Evolutionary conservation across 2,797 vertebrate species (phyloP).

Genomic region (Aeoliscus strigatus): DNA sequence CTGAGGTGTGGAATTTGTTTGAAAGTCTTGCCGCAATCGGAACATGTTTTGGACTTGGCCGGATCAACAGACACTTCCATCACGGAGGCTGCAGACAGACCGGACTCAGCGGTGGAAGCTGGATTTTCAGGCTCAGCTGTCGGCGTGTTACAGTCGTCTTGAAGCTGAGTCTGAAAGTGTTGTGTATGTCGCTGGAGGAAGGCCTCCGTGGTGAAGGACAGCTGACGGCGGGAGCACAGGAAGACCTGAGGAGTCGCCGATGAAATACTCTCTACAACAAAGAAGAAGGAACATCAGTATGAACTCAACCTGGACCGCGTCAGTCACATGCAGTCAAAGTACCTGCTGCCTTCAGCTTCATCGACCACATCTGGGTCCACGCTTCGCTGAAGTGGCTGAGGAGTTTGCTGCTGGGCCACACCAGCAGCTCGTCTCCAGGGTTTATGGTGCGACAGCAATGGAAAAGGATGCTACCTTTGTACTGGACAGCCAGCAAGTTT

Average conservation of each 20-base stretch:
- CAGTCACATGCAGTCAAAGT: too few species aligned
- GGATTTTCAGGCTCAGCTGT: constrained; percentile 12
- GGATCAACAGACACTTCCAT: constrained; percentile 22
- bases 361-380: constrained; percentile 68
- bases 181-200: constrained; percentile 71
- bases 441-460: constrained; percentile 84
- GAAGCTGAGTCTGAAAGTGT: constrained; percentile 47
- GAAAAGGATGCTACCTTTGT: constrained; percentile 87
- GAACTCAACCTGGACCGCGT: too few species aligned
- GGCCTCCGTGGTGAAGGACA: constrained; percentile 69
- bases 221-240: constrained; percentile 65
- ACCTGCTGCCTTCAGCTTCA: constrained; percentile 64
- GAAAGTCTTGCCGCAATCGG: constrained; percentile 70
- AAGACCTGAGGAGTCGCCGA: constrained; percentile 43
- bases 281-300: background rate
- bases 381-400: constrained; percentile 49
- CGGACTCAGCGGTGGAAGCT: background rate
- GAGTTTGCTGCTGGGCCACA: constrained; percentile 90
- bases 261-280: constrained; percentile 39
- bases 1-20: constrained; percentile 69
- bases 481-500: constrained; percentile 91
- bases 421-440: constrained; percentile 86
- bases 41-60: constrained; percentile 41
- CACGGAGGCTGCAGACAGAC: constrained; percentile 6
- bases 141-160: constrained; percentile 4